Conservation (phyloP, 2,113 vertebrate species). For the Sclerurus mexicanus region DNA sequence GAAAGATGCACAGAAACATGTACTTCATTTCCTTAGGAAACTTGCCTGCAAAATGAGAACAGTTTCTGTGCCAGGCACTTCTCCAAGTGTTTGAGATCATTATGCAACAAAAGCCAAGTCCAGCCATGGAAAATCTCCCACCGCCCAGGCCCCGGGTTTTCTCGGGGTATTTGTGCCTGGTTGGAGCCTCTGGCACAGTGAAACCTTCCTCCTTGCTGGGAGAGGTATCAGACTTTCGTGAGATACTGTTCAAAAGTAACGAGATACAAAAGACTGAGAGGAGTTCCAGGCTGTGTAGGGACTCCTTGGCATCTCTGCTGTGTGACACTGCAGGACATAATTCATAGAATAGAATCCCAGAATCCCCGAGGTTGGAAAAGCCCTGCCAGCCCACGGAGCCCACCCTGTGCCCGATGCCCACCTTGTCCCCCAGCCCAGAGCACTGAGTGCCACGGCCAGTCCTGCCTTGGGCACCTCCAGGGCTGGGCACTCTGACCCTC, state of each 20-base stretch:
- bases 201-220: background rate
- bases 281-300: accelerated
- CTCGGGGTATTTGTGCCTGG: background rate
- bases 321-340: background rate
- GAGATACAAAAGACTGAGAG: background rate
- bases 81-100: no score
- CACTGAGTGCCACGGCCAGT: background rate
- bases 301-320: background rate
- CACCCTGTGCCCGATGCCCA: background rate
- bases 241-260: accelerated
- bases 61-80: background rate
- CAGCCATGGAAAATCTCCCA: background rate
- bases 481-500: background rate
- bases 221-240: accelerated
- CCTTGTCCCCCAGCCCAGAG: background rate
- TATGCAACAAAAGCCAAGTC: background rate
- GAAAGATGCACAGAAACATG: background rate
- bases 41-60: background rate
- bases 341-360: background rate
- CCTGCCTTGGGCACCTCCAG: background rate
- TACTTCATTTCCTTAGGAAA: background rate
- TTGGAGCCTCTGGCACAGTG: background rate
- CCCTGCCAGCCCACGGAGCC: accelerated
- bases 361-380: background rate
- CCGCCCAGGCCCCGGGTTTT: accelerated